Evolutionary conservation across 2,888 invertebrate species (phyloP).

Genomic region (Teinopalpus imperialis): DNA sequence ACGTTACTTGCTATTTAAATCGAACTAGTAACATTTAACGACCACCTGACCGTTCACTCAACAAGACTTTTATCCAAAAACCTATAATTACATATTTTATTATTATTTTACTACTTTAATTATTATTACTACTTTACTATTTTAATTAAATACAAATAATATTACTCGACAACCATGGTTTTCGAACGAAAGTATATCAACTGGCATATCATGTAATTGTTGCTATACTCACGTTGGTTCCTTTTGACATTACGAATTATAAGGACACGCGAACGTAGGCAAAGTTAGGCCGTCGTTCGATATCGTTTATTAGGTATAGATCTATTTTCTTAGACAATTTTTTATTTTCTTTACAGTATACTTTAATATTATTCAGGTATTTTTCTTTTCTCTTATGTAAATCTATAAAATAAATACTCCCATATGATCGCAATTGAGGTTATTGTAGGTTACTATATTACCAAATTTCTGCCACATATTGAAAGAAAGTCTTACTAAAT

Average conservation of each 20-base stretch:
- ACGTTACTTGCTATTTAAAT: too few relatives aligned
- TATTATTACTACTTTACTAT: too few relatives aligned
- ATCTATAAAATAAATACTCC: constrained; percentile 18
- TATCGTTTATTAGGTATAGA: constrained; percentile 64
- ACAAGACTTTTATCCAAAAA: too few relatives aligned
- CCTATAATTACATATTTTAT: too few relatives aligned
- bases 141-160: too few relatives aligned
- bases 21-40: too few relatives aligned
- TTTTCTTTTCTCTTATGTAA: background rate
- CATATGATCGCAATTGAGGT: constrained; percentile 59
- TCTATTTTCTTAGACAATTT: constrained; percentile 29
- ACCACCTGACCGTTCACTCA: too few relatives aligned
- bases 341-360: constrained; percentile 14
- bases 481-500: constrained; percentile 40
- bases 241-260: constrained; percentile 72
- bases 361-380: background rate
- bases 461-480: constrained; percentile 62
- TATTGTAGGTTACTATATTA: too few relatives aligned
- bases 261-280: constrained; percentile 79
- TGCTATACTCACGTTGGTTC: constrained; percentile 46
- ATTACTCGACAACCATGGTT: too few relatives aligned
- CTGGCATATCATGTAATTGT: constrained; percentile 18
- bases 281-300: constrained; percentile 68
- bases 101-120: too few relatives aligned
- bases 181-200: constrained; percentile 15